Percentiles rank a stretch among this genome's conserved stretches.
phyloP scores from a whole-genome alignment of 2,888 invertebrate genomes.

The Drosophila nr. medialis region DNA sequence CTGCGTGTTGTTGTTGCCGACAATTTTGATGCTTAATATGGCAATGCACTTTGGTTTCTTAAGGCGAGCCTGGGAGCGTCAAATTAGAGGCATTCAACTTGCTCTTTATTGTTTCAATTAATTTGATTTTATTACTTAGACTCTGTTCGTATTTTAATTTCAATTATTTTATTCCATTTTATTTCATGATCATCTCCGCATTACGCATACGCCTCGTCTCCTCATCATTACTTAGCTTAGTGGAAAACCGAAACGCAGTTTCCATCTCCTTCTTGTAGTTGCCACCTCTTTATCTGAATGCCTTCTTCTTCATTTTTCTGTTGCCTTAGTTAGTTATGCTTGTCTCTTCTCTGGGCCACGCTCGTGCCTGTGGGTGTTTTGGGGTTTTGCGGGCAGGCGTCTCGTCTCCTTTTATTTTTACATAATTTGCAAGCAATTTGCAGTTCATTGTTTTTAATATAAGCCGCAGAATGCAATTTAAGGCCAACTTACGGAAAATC shows the following conservation, averaged over 20 bases:
- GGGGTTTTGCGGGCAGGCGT: not conserved
- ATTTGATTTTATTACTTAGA: conserved; percentile 20
- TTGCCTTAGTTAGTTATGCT: not conserved
- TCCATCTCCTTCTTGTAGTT: not conserved
- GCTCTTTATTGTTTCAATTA: conserved; percentile 23
- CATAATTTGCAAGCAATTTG: conserved; percentile 49
- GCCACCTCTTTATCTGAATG: conserved; percentile 9
- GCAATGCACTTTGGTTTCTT: conserved; percentile 65
- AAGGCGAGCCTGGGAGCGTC: conserved; percentile 43
- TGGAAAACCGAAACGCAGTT: not conserved
- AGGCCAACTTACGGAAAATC: conserved; percentile 2
- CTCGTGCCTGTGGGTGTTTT: conserved; percentile 20
- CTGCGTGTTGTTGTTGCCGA: conserved; percentile 9
- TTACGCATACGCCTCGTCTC: conserved; percentile 1
- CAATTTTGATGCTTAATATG: conserved; percentile 59
- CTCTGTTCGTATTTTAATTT: not conserved
- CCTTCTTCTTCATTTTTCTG: not conserved
- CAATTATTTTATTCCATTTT: not conserved
- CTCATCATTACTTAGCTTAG: not conserved
- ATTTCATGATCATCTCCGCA: not conserved
- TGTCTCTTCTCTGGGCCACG: conserved; percentile 3
- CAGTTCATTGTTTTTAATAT: conserved; percentile 56
- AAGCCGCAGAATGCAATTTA: conserved; percentile 17
- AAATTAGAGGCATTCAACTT: conserved; percentile 37
- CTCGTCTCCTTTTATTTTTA: not conserved